phyloP scores from a whole-genome alignment of 2,888 invertebrate species.

The Athalia circularis region DNA sequence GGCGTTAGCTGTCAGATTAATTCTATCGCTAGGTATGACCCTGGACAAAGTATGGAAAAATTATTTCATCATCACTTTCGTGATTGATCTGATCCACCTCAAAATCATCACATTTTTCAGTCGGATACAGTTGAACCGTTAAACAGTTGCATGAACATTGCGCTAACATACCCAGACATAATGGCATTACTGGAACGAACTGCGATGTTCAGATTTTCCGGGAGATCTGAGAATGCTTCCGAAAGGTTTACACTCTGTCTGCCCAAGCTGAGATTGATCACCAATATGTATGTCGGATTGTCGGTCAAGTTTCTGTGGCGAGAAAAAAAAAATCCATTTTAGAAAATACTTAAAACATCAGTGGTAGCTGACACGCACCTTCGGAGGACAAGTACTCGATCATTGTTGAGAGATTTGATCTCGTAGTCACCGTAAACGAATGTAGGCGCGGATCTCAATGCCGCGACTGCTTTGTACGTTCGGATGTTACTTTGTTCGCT shows the following conservation, averaged over 20 bases:
- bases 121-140: not conserved
- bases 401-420: constrained; percentile 58
- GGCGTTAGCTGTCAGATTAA: constrained; percentile 40
- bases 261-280: constrained; percentile 59
- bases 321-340: constrained; percentile 2
- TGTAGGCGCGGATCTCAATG: constrained; percentile 58
- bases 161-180: constrained; percentile 9
- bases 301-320: constrained; percentile 56
- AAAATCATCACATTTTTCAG: not conserved
- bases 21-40: not conserved
- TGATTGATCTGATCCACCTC: not conserved
- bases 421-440: constrained; percentile 61
- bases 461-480: constrained; percentile 58
- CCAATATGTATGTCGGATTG: constrained; percentile 57
- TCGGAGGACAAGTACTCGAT: constrained; percentile 59
- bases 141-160: too few species aligned
- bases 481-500: constrained; percentile 56
- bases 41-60: not conserved
- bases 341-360: not conserved
- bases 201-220: constrained; percentile 54
- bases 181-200: constrained; percentile 19
- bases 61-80: not conserved
- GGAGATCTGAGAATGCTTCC: constrained; percentile 56
- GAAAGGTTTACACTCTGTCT: constrained; percentile 58
- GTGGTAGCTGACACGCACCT: constrained; percentile 54